Conservation (phyloP, 2,797 vertebrate species). For the Rhincodon typus region DNA sequence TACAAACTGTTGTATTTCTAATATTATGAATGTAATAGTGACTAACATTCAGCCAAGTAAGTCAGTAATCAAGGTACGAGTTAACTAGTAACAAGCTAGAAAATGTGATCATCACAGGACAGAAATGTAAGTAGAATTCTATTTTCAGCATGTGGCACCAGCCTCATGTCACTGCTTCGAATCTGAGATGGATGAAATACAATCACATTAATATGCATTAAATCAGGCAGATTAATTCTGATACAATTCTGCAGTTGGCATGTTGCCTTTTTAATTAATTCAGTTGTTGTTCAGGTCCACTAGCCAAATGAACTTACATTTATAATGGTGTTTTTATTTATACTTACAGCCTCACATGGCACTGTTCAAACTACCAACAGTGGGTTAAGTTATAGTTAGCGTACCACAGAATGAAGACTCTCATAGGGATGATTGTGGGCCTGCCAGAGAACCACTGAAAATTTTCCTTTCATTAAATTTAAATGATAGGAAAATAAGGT, state of each 20-base stretch:
- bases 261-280: conserved; percentile 14
- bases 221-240: neutral
- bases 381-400: neutral
- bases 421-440: neutral
- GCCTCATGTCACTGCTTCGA: neutral
- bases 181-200: neutral
- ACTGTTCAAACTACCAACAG: neutral
- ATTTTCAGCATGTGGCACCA: conserved; percentile 8
- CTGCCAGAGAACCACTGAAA: neutral
- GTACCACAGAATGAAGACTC: neutral
- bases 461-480: neutral
- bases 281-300: neutral
- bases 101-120: neutral
- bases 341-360: neutral
- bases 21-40: neutral
- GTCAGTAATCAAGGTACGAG: neutral
- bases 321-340: neutral
- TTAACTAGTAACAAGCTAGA: neutral
- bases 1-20: neutral
- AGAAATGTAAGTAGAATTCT: neutral
- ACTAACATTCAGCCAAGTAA: neutral
- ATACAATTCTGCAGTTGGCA: neutral
- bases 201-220: conserved; percentile 7
- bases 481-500: neutral
- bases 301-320: neutral